These are phyloP conservation scores for Epinephelus awoara DNA, from an alignment of 2,797 vertebrate genomes.

Conservation along the genomic window DNA sequence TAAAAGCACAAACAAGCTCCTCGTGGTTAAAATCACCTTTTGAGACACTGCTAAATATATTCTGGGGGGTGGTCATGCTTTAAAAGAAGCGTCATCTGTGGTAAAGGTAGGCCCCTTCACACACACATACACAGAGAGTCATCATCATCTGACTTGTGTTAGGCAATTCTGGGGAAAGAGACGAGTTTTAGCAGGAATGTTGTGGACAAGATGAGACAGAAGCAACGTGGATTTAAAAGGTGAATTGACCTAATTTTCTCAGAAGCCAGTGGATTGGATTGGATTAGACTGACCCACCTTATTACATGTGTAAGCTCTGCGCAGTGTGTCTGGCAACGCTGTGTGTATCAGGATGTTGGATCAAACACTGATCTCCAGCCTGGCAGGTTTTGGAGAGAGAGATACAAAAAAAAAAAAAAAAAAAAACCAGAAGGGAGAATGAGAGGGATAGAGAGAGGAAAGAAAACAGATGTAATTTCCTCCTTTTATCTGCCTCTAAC, in stretches of 20 bases:
- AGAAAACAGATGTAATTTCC: neutral
- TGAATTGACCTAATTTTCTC: conserved; percentile 42
- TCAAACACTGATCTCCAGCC: conserved; percentile 41
- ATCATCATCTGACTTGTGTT: conserved; percentile 39
- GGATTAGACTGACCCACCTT: conserved; percentile 53
- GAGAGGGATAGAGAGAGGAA: neutral
- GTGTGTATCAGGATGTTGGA: conserved; percentile 45
- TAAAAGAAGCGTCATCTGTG: conserved; percentile 20
- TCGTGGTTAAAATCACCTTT: neutral
- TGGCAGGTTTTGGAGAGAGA: neutral
- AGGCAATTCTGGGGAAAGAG: conserved; percentile 6
- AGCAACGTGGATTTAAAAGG: conserved; percentile 3
- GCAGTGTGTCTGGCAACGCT: conserved; percentile 19
- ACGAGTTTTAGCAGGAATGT: conserved; percentile 21
- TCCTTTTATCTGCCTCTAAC: conserved; percentile 7
- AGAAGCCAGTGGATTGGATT: neutral
- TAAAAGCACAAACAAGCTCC: neutral
- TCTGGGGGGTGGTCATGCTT: neutral
- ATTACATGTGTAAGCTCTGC: conserved; percentile 36
- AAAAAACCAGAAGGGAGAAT: too few species aligned
- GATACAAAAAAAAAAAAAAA: too few species aligned
- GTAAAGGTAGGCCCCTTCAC: conserved; percentile 1
- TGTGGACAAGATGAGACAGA: conserved; percentile 22
- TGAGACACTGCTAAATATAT: conserved; percentile 14
- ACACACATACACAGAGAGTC: neutral